Conservation (phyloP, 2,888 invertebrate species). For the Poecilobothrus nobilitatus region DNA sequence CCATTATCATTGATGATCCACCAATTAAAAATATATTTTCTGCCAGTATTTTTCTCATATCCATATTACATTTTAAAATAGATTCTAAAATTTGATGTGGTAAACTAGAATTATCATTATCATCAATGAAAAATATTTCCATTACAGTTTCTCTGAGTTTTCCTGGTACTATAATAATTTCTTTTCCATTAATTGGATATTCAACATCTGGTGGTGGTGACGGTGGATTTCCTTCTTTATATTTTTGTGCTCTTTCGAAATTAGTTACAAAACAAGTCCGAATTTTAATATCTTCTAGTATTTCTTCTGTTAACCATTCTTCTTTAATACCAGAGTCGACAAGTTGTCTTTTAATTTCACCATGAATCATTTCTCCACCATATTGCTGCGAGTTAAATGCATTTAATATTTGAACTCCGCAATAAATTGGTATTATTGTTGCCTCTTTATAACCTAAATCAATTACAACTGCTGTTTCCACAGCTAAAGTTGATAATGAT, state of each 20-base stretch:
- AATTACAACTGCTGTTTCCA: conserved; percentile 72
- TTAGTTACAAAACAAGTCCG: conserved; percentile 83
- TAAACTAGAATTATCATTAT: conserved; percentile 71
- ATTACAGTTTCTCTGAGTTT: conserved; percentile 69
- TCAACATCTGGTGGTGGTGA: conserved; percentile 51
- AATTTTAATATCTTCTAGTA: conserved; percentile 72
- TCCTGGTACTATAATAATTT: conserved; percentile 57
- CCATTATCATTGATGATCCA: conserved; percentile 75
- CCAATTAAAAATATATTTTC: conserved; percentile 81
- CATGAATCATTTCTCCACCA: conserved; percentile 64
- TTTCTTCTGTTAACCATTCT: conserved; percentile 45
- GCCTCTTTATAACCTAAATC: conserved; percentile 84
- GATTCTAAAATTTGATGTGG: conserved; percentile 79
- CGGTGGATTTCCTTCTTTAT: conserved; percentile 45
- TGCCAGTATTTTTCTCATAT: conserved; percentile 67
- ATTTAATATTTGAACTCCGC: conserved; percentile 75
- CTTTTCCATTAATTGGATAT: conserved; percentile 58
- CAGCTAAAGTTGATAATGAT: conserved; percentile 72
- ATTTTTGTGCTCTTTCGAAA: conserved; percentile 55
- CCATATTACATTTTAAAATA: conserved; percentile 71
- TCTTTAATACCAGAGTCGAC: conserved; percentile 44
- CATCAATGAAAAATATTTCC: conserved; percentile 78
- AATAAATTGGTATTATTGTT: conserved; percentile 72
- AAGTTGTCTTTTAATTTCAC: conserved; percentile 50
- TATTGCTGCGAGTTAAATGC: conserved; percentile 76